These are phyloP conservation scores for Dolichoris vasculosae DNA, from an alignment of 1,140 invertebrate genomes.

Conservation along the genomic window DNA sequence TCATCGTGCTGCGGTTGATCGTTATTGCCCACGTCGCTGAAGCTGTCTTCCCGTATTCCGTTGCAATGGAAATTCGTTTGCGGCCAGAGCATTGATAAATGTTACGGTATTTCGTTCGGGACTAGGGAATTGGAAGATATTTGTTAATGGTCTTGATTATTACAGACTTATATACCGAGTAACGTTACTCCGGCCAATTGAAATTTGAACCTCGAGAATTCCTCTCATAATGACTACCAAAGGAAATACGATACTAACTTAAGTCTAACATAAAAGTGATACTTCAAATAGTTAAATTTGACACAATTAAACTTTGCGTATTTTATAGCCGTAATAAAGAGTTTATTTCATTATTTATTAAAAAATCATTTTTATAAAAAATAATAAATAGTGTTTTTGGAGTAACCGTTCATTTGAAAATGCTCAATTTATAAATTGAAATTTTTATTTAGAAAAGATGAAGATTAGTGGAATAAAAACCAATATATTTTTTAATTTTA, in stretches of 20 bases:
- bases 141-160: background rate
- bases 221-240: background rate
- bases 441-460: no score
- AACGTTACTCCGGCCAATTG: background rate
- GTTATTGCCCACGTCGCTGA: background rate
- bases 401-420: no score
- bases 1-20: slow-evolving; percentile 15
- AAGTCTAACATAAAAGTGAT: background rate
- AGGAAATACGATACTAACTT: background rate
- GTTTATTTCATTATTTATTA: no score
- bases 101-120: background rate
- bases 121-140: background rate
- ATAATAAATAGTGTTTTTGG: no score
- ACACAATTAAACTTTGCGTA: background rate
- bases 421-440: no score
- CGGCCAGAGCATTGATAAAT: slow-evolving; percentile 10
- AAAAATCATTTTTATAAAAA: no score
- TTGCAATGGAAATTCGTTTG: background rate
- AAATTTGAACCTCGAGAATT: background rate
- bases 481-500: no score
- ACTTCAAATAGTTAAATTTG: background rate
- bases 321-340: background rate
- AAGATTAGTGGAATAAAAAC: no score
- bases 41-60: background rate
- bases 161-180: background rate